A percentile compares a stretch with the other conserved stretches of the same genome.
Conservation (phyloP, 53 echinoderm and acorn worm genomes). For the Patiria pectinifera region DNA sequence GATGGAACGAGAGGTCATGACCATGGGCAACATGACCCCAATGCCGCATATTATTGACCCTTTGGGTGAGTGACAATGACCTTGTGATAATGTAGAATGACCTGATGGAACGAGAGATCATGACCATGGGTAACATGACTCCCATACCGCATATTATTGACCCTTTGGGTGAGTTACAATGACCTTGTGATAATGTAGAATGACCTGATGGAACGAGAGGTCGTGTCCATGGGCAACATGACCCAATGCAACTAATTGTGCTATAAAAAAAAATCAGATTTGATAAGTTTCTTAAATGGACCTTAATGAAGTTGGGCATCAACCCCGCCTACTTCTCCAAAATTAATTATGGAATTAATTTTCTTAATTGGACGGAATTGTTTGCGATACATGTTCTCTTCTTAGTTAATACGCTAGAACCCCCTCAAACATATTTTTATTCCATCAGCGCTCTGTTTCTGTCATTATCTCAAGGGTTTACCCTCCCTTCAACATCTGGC, state of each 20-base stretch:
- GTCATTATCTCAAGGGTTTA: neutral
- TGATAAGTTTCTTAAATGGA: no score
- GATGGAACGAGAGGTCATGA: neutral
- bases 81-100: slow-evolving; percentile 18
- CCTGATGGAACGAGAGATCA: neutral
- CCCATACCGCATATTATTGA: neutral
- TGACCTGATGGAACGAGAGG: slow-evolving; percentile 69
- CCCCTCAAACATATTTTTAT: neutral
- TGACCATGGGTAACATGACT: neutral
- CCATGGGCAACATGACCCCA: neutral
- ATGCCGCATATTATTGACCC: neutral
- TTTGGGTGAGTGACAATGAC: neutral
- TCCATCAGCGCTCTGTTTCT: neutral
- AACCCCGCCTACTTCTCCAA: no score
- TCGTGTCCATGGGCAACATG: slow-evolving; percentile 57
- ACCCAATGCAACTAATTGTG: neutral
- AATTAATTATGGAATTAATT: no score
- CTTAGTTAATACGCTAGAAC: neutral
- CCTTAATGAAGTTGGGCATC: no score
- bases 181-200: slow-evolving; percentile 22
- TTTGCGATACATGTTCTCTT: neutral
- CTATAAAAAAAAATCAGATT: no score
- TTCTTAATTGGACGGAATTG: no score
- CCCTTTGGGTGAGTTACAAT: neutral
- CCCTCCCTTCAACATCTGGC: neutral